Conservation (phyloP, 2,888 invertebrate species). For the Drosophila glabriapex region DNA sequence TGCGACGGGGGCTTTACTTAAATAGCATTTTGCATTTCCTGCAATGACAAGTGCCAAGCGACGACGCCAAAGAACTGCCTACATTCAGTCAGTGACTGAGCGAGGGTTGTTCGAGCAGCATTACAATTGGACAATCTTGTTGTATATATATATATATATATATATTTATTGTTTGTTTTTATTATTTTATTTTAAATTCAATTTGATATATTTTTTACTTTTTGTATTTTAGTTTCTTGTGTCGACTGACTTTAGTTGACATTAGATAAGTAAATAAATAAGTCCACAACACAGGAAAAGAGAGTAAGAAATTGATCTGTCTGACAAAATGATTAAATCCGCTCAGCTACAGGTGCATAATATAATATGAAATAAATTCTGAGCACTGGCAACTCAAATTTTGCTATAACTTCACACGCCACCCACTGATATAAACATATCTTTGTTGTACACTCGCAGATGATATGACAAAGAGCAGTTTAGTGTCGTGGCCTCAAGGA, state of each 20-base stretch:
- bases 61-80: constrained; percentile 16
- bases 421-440: constrained; percentile 13
- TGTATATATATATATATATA: too few relatives aligned
- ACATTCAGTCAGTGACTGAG: not conserved
- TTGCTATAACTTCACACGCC: constrained; percentile 1
- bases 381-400: not conserved
- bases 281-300: not conserved
- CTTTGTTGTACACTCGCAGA: constrained; percentile 14
- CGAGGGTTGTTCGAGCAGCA: constrained; percentile 35
- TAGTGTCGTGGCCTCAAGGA: constrained; percentile 47
- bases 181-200: not conserved
- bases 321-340: not conserved
- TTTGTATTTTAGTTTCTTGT: not conserved
- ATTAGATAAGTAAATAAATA: not conserved
- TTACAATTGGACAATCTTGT: not conserved
- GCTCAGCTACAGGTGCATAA: not conserved
- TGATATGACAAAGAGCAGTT: constrained; percentile 54
- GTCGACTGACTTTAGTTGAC: not conserved
- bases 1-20: constrained; percentile 47
- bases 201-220: not conserved
- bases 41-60: constrained; percentile 60
- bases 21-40: constrained; percentile 75
- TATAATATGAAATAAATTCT: not conserved
- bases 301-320: not conserved
- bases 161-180: not conserved